Evolutionary conservation across 2,113 vertebrate genomes (phyloP).

Genomic region (Macquaria australasica): DNA sequence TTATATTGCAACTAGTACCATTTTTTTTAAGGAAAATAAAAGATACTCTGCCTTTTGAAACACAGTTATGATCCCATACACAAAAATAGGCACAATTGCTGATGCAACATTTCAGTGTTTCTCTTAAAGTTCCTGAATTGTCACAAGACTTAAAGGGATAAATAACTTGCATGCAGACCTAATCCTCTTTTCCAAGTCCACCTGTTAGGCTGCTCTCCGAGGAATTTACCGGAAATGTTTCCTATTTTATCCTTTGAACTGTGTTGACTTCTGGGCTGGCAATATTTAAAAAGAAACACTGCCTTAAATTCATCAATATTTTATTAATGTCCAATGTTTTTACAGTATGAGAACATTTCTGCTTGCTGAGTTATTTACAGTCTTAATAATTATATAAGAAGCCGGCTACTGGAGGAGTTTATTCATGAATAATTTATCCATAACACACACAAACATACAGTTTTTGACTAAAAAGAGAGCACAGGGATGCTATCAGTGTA

Average conservation of each 20-base stretch:
- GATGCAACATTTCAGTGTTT: neutral
- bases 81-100: neutral
- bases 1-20: neutral
- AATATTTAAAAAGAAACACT: neutral
- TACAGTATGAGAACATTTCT: neutral
- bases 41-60: neutral
- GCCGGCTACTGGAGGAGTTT: neutral
- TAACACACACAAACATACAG: neutral
- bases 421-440: conserved; percentile 10
- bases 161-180: conserved; percentile 19
- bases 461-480: neutral
- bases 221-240: conserved; percentile 23
- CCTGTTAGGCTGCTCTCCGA: conserved; percentile 10
- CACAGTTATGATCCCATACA: neutral
- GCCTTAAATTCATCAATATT: conserved; percentile 21
- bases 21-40: neutral
- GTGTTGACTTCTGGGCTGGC: neutral
- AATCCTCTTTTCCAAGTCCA: conserved; percentile 66
- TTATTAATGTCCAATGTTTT: neutral
- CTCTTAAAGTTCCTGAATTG: neutral
- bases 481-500: neutral
- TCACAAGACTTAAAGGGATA: conserved; percentile 15
- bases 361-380: conserved; percentile 25
- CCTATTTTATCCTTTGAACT: conserved; percentile 27
- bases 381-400: conserved; percentile 3